Evolutionary conservation across 2,797 vertebrate species (phyloP).

Genomic region (Sebastes iracundus): DNA sequence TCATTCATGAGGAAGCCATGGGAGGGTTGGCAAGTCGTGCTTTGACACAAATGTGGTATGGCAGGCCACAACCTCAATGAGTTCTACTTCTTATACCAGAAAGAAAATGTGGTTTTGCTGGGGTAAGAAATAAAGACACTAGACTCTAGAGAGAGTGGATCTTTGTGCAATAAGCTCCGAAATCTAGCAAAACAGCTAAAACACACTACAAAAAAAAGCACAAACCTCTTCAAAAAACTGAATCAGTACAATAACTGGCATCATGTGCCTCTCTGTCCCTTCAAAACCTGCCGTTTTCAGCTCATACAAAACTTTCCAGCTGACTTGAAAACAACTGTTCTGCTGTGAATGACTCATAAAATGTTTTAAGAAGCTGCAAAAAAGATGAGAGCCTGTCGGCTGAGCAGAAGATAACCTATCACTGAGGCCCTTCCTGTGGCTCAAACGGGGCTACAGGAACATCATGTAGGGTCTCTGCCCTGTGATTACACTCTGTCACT

Average conservation of each 20-base stretch:
- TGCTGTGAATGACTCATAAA: background rate
- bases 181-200: conserved; percentile 2
- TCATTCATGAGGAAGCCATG: conserved; percentile 58
- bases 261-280: background rate
- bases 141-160: conserved; percentile 21
- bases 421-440: conserved; percentile 13
- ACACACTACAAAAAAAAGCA: background rate
- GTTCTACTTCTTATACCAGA: conserved; percentile 48
- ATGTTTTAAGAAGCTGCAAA: background rate
- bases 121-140: conserved; percentile 51
- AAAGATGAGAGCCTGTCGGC: conserved; percentile 20
- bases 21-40: conserved; percentile 40
- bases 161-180: conserved; percentile 25
- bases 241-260: background rate
- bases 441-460: background rate
- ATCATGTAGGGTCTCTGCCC: conserved; percentile 31
- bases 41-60: conserved; percentile 62
- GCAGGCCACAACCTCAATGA: conserved; percentile 60
- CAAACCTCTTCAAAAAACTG: background rate
- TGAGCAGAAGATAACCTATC: conserved; percentile 15
- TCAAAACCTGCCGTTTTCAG: background rate
- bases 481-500: conserved; percentile 44
- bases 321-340: conserved; percentile 15
- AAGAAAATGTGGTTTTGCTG: conserved; percentile 51
- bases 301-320: background rate